phyloP scores from a whole-genome alignment of 2,113 vertebrate species.

The Leptodactylus fuscus region DNA sequence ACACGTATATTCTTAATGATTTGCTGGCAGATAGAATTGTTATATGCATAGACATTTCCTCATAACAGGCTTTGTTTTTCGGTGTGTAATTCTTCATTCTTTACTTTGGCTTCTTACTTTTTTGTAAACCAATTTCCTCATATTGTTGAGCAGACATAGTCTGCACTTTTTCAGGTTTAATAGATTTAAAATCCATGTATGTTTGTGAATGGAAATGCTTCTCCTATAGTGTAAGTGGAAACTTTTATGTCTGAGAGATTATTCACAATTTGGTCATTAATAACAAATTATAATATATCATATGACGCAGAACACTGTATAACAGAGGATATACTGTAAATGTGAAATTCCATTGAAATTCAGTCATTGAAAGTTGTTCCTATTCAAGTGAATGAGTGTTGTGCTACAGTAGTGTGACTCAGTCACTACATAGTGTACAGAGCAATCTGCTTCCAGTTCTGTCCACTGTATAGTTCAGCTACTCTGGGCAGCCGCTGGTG shows the following conservation, averaged over 20 bases:
- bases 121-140: constrained; percentile 65
- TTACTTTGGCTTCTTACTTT: constrained; percentile 67
- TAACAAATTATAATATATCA: background rate
- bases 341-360: too few relatives aligned
- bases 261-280: background rate
- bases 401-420: too few relatives aligned
- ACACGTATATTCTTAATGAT: constrained; percentile 64
- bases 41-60: constrained; percentile 67
- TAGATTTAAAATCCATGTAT: constrained; percentile 11
- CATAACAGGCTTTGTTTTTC: constrained; percentile 57
- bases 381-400: too few relatives aligned
- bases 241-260: background rate
- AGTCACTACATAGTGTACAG: too few relatives aligned
- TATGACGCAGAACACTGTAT: too few relatives aligned
- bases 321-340: too few relatives aligned
- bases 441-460: too few relatives aligned
- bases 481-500: too few relatives aligned
- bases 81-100: constrained; percentile 58
- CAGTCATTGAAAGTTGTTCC: too few relatives aligned
- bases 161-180: constrained; percentile 62
- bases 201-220: background rate
- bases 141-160: constrained; percentile 64
- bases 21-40: constrained; percentile 64
- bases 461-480: too few relatives aligned
- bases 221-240: background rate